Conservation (phyloP, 2,888 invertebrate species). For the Nomada fabriciana region DNA sequence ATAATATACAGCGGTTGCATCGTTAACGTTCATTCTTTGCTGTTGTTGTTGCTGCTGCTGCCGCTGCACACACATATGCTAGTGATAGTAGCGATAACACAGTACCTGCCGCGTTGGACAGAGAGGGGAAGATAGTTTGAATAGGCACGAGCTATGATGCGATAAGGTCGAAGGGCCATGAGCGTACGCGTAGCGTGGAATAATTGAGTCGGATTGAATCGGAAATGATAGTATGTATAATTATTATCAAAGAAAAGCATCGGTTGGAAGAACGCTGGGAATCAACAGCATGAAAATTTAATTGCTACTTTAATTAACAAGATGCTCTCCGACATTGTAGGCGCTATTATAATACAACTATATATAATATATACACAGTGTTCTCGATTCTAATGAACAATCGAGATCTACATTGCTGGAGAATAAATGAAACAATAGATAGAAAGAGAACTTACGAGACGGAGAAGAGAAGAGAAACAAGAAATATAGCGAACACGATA, state of each 20-base stretch:
- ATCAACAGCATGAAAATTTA: slow-evolving; percentile 46
- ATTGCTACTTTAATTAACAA: slow-evolving; percentile 48
- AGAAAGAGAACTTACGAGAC: neutral
- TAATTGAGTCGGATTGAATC: slow-evolving; percentile 31
- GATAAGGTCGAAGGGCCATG: neutral
- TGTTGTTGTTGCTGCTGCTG: neutral
- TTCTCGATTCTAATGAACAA: neutral
- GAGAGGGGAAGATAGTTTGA: neutral
- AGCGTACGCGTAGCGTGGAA: slow-evolving; percentile 11
- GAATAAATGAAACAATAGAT: slow-evolving; percentile 6
- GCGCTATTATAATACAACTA: neutral
- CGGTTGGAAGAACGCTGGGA: slow-evolving; percentile 1
- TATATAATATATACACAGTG: neutral
- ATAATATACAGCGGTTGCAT: neutral
- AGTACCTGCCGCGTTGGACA: neutral
- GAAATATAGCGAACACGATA: neutral
- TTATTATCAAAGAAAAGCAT: slow-evolving; percentile 28
- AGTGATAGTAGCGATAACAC: neutral
- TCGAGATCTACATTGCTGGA: neutral
- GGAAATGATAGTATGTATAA: slow-evolving; percentile 27
- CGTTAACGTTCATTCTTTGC: slow-evolving; percentile 25
- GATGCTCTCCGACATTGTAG: slow-evolving; percentile 24
- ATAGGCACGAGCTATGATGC: slow-evolving; percentile 11
- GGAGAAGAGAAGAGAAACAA: slow-evolving; percentile 23
- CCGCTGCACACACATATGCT: slow-evolving; percentile 12